A percentile compares a stretch with the other conserved stretches of the same genome.
Conservation (phyloP, 2,113 vertebrate genomes). For the Plecotus auritus region DNA sequence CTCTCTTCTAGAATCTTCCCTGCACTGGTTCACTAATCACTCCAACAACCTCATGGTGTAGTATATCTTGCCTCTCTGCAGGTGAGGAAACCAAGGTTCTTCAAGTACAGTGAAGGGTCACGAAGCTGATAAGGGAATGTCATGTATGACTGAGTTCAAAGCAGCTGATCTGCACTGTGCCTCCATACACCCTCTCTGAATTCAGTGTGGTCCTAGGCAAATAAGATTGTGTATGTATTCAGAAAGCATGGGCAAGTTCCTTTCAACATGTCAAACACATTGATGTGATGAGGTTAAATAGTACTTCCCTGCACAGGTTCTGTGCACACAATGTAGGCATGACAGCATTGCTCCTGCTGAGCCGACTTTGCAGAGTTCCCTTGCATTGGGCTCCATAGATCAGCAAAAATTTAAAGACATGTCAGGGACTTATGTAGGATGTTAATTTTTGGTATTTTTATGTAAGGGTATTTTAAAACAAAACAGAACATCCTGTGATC, state of each 20-base stretch:
- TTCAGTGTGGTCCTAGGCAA: background rate
- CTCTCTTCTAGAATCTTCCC: background rate
- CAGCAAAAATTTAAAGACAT: background rate
- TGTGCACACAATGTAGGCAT: background rate
- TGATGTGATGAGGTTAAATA: too few species aligned
- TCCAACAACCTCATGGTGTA: too few species aligned
- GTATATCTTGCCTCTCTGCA: background rate
- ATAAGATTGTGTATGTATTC: background rate
- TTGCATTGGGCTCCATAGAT: background rate
- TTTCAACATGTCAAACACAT: background rate
- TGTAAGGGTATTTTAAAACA: constrained; percentile 25
- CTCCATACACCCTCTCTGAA: background rate
- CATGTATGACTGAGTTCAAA: background rate
- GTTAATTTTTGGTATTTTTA: constrained; percentile 29
- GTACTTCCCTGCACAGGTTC: background rate
- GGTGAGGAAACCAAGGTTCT: background rate
- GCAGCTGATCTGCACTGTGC: background rate
- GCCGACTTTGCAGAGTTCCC: background rate
- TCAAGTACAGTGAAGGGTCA: background rate
- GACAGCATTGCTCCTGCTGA: background rate
- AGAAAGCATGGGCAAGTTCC: background rate
- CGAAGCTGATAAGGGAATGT: background rate
- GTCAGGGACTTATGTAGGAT: background rate
- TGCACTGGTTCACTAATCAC: background rate
- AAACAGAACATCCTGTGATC: background rate